Evolutionary conservation across 2,797 vertebrate species (phyloP), one percentile per base, ranked within the genome.

Genomic region (Gallirallus australis): DNA sequence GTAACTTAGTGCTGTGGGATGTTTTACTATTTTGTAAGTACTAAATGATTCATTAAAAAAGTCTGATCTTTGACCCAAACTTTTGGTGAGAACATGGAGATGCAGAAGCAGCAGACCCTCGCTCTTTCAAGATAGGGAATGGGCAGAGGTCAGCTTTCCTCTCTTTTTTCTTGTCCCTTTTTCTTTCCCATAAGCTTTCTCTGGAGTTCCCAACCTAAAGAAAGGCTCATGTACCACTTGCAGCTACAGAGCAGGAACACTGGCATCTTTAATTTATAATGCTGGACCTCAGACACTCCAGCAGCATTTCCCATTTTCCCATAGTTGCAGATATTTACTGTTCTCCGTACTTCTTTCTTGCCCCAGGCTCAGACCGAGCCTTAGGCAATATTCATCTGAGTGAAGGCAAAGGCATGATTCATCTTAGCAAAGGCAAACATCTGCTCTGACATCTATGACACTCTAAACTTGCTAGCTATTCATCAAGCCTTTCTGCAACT

Each of bases 11-110:
- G 40, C 57, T 82, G 40, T 82, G 86, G 78, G 88, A 93, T 86
- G 24, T 71, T 91, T 91, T 64, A 89, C 60, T 95, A 35, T 90
- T 95, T 95, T 73, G 48, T 78, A 89, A 95, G 71, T 77, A 71
- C 23, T 92, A 93, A 93, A 87, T 89, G 40, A 94, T 92, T 93
- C 15, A 90, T 95, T 92, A 8, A 71, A 66, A 94, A 80, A 73
- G 37, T 57, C 70, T 84, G 66, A 88, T 82, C 86, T 86, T 76
- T 77, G 81, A 80, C 71, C 48, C 33, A 50, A 45, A 77, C 6
- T 77, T 82, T 85, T 86, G n/a, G 21, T 77, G 45, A 39, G 66
- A 84, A 90, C 2, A 7, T 15, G n/a, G 56, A 50, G n/a, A 71
- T 64, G 57, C 40, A 82, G 69, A 25, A 91, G 16, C 77, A 73